Evolutionary conservation across 2,113 vertebrate species (phyloP).

Genomic region (Labeo rohita): DNA sequence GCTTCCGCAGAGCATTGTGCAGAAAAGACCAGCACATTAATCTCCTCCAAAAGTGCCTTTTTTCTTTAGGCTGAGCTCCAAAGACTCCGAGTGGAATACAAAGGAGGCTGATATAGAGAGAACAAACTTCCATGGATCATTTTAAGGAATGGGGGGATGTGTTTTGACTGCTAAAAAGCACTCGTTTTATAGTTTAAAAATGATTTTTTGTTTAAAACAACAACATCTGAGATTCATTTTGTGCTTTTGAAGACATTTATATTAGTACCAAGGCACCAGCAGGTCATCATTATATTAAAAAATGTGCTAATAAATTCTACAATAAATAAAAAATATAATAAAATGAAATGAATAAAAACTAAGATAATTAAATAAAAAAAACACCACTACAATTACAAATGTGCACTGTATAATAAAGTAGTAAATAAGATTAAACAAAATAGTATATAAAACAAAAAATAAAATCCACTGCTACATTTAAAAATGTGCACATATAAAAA

Average conservation of each 20-base stretch:
- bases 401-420: too few species aligned
- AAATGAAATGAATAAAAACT: not conserved
- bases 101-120: conserved; percentile 30
- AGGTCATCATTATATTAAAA: too few species aligned
- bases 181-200: not conserved
- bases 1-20: conserved; percentile 64
- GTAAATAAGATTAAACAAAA: too few species aligned
- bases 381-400: too few species aligned
- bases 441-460: too few species aligned
- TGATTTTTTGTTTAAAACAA: not conserved
- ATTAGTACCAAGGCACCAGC: not conserved
- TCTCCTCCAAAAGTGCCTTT: conserved; percentile 57
- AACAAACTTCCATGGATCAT: not conserved
- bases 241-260: not conserved
- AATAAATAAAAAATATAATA: not conserved
- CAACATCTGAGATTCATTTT: not conserved
- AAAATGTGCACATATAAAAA: too few species aligned
- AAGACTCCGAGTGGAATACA: conserved; percentile 35
- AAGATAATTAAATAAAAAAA: too few species aligned
- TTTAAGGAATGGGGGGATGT: not conserved
- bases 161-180: not conserved
- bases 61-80: conserved; percentile 43
- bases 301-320: too few species aligned
- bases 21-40: conserved; percentile 58
- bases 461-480: too few species aligned